phyloP scores from a whole-genome alignment of 37 sponge, comb jelly and placozoan genomes.

The Cladorhizidae sp. region DNA sequence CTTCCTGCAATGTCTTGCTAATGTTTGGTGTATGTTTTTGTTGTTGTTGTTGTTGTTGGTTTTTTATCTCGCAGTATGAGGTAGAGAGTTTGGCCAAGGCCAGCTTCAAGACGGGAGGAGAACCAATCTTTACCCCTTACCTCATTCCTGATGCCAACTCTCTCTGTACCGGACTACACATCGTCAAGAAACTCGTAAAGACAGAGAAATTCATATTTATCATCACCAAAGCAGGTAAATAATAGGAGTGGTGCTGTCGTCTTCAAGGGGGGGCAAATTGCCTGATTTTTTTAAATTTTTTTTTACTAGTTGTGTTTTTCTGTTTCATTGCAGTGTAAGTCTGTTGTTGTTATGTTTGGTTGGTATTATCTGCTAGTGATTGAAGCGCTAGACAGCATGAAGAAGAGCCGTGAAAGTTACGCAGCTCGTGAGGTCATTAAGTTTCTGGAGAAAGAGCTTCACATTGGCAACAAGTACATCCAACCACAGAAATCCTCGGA shows the following conservation, averaged over 20 bases:
- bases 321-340: too few species aligned
- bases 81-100: conserved; percentile 46
- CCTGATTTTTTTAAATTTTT: too few species aligned
- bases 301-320: too few species aligned
- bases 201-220: conserved; percentile 78
- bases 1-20: too few species aligned
- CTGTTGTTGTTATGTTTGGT: too few species aligned
- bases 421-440: conserved; percentile 90
- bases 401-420: conserved; percentile 79
- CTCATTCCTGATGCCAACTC: conserved; percentile 83
- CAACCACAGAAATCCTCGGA: conserved; percentile 63
- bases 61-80: conserved; percentile 51
- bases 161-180: conserved; percentile 77
- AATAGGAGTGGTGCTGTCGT: too few species aligned
- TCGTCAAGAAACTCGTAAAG: conserved; percentile 75
- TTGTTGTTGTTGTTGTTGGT: too few species aligned
- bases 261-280: too few species aligned
- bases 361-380: conserved; percentile 42
- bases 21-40: too few species aligned
- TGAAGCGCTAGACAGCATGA: conserved; percentile 78
- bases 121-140: conserved; percentile 68
- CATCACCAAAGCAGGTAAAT: conserved; percentile 75
- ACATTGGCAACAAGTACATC: conserved; percentile 70
- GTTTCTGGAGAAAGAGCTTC: conserved; percentile 79
- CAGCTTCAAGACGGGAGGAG: too few species aligned